Base-by-base conservation (phyloP, 2,888 invertebrate genomes). In the Zelleria hepariella region DNA sequence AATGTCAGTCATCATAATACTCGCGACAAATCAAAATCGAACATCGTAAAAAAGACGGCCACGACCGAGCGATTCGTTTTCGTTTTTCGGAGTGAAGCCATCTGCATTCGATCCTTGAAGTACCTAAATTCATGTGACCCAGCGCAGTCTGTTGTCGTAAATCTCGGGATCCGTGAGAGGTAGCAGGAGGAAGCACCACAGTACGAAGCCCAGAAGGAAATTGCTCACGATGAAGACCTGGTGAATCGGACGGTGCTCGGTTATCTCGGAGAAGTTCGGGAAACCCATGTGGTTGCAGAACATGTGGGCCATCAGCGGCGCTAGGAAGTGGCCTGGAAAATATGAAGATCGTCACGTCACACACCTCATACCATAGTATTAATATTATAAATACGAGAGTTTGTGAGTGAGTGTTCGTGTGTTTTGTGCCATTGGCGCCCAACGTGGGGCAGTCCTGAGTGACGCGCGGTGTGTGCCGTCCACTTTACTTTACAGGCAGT, bases 241-340 rank as follows among this genome's bases (percentile, higher is more conserved):
- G 67, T 93, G 91, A 5, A 75, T 32, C 0, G 77, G 72, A 3
- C 82, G 82, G 62, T 80, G 88, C 27, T 80, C 77, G 0, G 65
- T 62, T 5, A 89, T 76, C 64, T 86, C 96, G 2, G 90, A 89
- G 64, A 98, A 90, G 77, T 97, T 95, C 0, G 98, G 98, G 73
- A 98, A 94, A 6, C 98, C 98, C 96, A 98, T 97, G 80, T 96
- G 95, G 81, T 98, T 98, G 82, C 98, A 98, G 80, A 98, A 97
- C 32, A 96, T 94, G 80, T 98, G 98, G 1, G 94, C 97, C 18
- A 96, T 80, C 67, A 98, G 92, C 2, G 97, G 95, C 0, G 98
- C 96, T 20, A 94, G 89, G 68, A 98, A 92, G 78, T 98, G 97
- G 47, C 97, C 97, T 92, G 86, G 25, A 84, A 83, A 32, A 42